Evolutionary conservation across 2,797 vertebrate species (phyloP).

Genomic region (Sarcoramphus papa): DNA sequence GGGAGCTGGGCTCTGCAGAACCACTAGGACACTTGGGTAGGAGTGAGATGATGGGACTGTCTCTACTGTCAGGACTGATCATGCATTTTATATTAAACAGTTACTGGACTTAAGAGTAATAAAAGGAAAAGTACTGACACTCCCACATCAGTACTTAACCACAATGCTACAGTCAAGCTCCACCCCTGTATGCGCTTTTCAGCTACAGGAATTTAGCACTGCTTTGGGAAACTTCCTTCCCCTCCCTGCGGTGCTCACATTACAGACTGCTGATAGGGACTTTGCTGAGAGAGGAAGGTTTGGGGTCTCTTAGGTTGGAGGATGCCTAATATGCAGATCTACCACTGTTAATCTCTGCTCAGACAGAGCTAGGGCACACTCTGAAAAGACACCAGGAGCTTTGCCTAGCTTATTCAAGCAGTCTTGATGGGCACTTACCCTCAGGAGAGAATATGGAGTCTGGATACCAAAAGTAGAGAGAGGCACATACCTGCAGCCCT

Average conservation of each 20-base stretch:
- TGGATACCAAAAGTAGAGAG: neutral
- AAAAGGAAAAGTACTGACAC: neutral
- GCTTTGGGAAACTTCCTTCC: neutral
- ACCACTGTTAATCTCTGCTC: neutral
- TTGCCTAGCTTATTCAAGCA: neutral
- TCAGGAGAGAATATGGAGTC: neutral
- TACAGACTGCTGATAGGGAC: fast-evolving
- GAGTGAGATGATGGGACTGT: neutral
- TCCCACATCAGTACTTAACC: neutral
- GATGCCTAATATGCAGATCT: neutral
- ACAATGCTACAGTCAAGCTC: neutral
- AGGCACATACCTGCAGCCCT: neutral
- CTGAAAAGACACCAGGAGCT: neutral
- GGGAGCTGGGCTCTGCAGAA: neutral
- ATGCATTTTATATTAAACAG: neutral
- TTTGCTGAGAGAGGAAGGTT: neutral
- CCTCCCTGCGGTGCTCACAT: neutral
- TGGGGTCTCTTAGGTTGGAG: neutral
- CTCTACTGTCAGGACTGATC: neutral
- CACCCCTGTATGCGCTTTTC: neutral
- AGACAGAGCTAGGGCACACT: neutral
- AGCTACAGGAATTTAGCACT: neutral
- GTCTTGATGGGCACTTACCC: neutral
- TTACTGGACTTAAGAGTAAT: neutral
- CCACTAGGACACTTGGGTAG: neutral